A percentile compares a stretch with the other conserved stretches of the same genome.
Conservation (phyloP, 2,888 invertebrate species). For the Scelioninae gen. 1 region DNA sequence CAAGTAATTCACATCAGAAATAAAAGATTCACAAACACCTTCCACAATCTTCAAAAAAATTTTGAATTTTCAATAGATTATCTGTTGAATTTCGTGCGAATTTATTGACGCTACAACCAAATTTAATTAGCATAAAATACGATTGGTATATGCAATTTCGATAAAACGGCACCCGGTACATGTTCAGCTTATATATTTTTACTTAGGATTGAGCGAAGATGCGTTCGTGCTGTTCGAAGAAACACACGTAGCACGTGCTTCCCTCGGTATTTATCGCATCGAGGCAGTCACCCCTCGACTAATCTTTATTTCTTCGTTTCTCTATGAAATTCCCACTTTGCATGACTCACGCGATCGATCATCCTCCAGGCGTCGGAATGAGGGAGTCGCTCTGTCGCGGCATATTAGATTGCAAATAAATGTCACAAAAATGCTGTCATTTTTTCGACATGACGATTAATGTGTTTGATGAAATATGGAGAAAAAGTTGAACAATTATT, state of each 20-base stretch:
- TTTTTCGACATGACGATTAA: constrained; percentile 3
- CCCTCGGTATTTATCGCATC: constrained; percentile 60
- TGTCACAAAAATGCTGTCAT: constrained; percentile 50
- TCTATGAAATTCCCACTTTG: constrained; percentile 58
- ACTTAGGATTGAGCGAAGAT: constrained; percentile 35
- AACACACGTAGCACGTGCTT: constrained; percentile 64
- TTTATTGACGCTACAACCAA: not conserved
- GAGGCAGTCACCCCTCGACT: constrained; percentile 66
- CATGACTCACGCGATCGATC: constrained; percentile 69
- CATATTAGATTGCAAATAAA: constrained; percentile 58
- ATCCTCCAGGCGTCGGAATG: constrained; percentile 47
- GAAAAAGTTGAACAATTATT: not conserved
- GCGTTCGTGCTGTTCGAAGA: constrained; percentile 38
- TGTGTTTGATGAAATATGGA: not conserved
- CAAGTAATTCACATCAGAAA: too few relatives aligned
- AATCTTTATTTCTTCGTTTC: constrained; percentile 69
- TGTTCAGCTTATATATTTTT: constrained; percentile 40
- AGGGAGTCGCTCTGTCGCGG: constrained; percentile 44
- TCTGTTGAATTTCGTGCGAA: not conserved
- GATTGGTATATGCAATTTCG: constrained; percentile 15
- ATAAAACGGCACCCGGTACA: constrained; percentile 21
- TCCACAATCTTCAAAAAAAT: too few relatives aligned
- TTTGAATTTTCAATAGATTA: too few relatives aligned
- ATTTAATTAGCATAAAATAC: constrained; percentile 24
- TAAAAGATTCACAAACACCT: too few relatives aligned